Percentiles rank a stretch among this genome's conserved stretches.
Evolutionary conservation across 2,888 invertebrate genomes (phyloP).

Genomic region (Stegana nigrithorax): DNA sequence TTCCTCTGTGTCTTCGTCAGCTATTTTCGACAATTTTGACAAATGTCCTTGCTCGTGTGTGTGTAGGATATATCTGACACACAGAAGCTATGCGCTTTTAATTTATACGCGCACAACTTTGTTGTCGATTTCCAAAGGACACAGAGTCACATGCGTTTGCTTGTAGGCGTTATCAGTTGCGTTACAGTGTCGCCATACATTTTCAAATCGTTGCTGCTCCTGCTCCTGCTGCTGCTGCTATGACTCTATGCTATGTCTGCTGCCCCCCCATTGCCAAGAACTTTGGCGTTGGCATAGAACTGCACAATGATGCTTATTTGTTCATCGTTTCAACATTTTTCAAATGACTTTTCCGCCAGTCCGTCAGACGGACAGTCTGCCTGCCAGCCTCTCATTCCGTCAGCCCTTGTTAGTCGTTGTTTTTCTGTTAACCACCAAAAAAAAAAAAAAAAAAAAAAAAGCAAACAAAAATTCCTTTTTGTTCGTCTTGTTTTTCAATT

Average conservation of each 20-base stretch:
- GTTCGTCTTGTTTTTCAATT: background rate
- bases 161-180: slow-evolving; percentile 12
- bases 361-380: too few species aligned
- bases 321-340: slow-evolving; percentile 24
- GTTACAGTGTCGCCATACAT: slow-evolving; percentile 11
- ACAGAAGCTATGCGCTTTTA: background rate
- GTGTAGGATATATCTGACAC: background rate
- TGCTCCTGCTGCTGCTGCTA: slow-evolving; percentile 12
- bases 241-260: background rate
- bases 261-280: slow-evolving; percentile 14
- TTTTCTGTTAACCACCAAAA: background rate
- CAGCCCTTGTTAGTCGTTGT: too few species aligned
- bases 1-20: background rate
- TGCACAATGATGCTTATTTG: slow-evolving; percentile 16
- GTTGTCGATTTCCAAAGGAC: background rate
- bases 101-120: slow-evolving; percentile 21
- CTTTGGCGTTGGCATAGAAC: slow-evolving; percentile 11
- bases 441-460: too few species aligned
- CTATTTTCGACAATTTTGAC: background rate
- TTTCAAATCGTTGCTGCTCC: slow-evolving; percentile 22
- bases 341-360: slow-evolving; percentile 22
- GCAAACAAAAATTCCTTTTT: too few species aligned
- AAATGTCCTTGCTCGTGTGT: background rate
- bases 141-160: background rate
- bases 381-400: background rate